A percentile compares a stretch with the other conserved stretches of the same genome.
These are phyloP conservation scores for Hypena proboscidalis DNA, from an alignment of 2,888 invertebrate species.

Conservation along the genomic window DNA sequence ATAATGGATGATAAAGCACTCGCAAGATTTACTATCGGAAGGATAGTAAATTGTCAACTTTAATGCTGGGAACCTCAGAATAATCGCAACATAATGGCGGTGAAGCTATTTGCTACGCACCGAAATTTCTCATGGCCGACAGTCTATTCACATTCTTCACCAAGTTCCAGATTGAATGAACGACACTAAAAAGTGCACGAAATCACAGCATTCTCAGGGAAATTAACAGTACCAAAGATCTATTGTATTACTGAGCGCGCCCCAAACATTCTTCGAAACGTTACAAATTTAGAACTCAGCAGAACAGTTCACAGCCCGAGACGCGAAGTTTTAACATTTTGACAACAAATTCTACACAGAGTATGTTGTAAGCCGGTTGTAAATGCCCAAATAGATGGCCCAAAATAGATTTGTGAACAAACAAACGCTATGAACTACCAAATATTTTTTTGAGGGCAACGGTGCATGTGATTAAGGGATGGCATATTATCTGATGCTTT, in stretches of 20 bases:
- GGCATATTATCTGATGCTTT: conserved; percentile 78
- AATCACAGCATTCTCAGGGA: conserved; percentile 62
- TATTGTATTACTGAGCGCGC: conserved; percentile 59
- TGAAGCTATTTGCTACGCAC: conserved; percentile 68
- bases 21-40: conserved; percentile 66
- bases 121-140: conserved; percentile 69
- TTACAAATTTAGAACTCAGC: conserved; percentile 71
- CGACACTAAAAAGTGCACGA: conserved; percentile 69
- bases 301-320: conserved; percentile 45
- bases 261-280: conserved; percentile 66
- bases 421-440: conserved; percentile 71
- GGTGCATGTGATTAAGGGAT: conserved; percentile 85
- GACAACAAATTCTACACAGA: conserved; percentile 62
- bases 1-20: conserved; percentile 49
- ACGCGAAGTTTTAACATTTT: conserved; percentile 63
- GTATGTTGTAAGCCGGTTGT: conserved; percentile 65
- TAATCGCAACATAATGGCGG: conserved; percentile 71
- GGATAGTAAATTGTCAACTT: conserved; percentile 66
- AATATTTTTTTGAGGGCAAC: conserved; percentile 80
- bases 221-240: conserved; percentile 70
- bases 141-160: conserved; percentile 65
- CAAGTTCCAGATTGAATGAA: conserved; percentile 68
- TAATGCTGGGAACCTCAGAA: conserved; percentile 68
- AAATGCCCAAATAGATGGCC: conserved; percentile 68
- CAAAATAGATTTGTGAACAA: conserved; percentile 71